Evolutionary conservation across 2,113 vertebrate genomes (phyloP), one percentile per base, ranked within the genome.

Genomic region (Nothoprocta pentlandii): DNA sequence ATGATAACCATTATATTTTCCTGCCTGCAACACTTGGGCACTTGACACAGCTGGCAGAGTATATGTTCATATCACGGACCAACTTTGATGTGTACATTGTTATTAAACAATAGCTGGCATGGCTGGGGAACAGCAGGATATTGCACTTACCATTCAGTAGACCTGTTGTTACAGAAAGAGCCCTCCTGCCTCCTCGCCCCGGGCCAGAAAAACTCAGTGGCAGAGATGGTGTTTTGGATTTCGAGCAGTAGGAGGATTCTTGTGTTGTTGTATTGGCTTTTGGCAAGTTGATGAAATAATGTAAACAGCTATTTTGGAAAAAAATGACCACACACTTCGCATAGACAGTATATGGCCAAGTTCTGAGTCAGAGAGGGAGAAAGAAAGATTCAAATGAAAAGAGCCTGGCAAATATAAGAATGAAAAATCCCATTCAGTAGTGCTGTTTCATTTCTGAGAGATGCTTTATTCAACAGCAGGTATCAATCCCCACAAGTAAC

Each of bases 401-500:
- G 39, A 42, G 81, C 78, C 84, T 53, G 41, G 54, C 82, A 89
- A 95, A 63, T 87, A 62, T 64, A 94, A 85, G 67, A 67, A 58
- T 58, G 77, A 75, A 92, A 80, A 94, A 79, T 53, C 74, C 80
- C 84, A 69, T 89, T 94, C 90, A 81, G 77, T 32, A 81, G 58
- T 19, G 80, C 30, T 51, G 80, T 90, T 95, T 97, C 90, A 94
- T 97, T 71, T 91, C 67, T 75, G 69, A 92, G 86, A 81, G 81
- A 56, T 66, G 81, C 88, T 92, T 96, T 94, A 59, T 92, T 90
- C 93, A 85, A 16, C 90, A 92, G 90, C 41, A 9, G 80, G 93
- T 95, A 87, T 58, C 92, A 90, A 84, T 96, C 88, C 94, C 70
- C 93, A 87, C 66, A 76, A 89, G 92, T 89, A 94, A 93, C 94